phyloP scores from a whole-genome alignment of 2,113 vertebrate species.

The Chauna torquata region DNA sequence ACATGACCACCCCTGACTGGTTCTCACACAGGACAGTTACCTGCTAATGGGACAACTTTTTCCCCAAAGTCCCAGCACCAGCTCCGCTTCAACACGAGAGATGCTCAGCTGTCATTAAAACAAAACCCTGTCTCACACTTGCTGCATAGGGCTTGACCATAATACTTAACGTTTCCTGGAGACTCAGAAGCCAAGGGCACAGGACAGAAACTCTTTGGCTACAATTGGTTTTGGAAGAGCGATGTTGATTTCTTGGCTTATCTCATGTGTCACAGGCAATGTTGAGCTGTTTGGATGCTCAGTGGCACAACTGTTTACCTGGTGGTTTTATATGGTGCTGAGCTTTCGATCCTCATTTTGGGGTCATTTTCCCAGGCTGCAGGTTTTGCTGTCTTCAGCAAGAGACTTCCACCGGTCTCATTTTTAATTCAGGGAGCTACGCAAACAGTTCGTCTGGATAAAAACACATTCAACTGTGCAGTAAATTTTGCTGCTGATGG shows the following conservation, averaged over 20 bases:
- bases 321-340: not conserved
- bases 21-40: not conserved
- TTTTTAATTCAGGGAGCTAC: not conserved
- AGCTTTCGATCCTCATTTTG: not conserved
- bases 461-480: not conserved
- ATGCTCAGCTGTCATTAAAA: not conserved
- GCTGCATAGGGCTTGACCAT: not conserved
- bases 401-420: accelerated
- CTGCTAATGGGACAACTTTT: accelerated
- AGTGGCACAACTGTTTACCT: not conserved
- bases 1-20: not conserved
- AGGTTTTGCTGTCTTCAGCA: not conserved
- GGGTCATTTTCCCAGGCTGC: not conserved
- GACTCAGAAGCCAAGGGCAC: not conserved
- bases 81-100: not conserved
- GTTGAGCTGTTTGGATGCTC: not conserved
- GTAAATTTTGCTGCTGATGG: not conserved
- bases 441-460: not conserved
- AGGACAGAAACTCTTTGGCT: not conserved
- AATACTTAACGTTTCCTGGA: not conserved
- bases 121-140: not conserved
- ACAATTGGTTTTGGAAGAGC: not conserved
- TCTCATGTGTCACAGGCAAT: not conserved
- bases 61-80: not conserved
- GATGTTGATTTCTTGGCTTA: not conserved